Conservation (phyloP, 2,113 vertebrate genomes). For the Melospiza melodia region DNA sequence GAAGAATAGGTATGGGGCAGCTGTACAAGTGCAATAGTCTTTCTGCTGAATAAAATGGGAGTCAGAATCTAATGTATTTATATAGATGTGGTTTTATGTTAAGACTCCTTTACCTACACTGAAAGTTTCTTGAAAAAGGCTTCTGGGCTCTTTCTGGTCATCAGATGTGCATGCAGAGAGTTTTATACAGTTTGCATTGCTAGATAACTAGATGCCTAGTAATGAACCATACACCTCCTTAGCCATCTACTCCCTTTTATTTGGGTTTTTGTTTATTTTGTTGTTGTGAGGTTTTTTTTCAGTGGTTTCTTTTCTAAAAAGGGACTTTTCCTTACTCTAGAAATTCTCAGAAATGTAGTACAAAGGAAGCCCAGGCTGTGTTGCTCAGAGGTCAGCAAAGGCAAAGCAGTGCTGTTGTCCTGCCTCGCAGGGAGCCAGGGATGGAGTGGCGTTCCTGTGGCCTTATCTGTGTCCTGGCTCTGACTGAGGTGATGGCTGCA, state of each 20-base stretch:
- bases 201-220: neutral
- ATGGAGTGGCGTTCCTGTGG: neutral
- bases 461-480: neutral
- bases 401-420: neutral
- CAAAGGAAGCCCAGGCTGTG: neutral
- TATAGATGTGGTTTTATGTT: neutral
- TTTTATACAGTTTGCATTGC: neutral
- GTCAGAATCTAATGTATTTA: neutral
- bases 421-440: rapidly evolving
- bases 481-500: neutral
- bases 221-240: neutral
- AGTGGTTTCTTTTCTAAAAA: neutral
- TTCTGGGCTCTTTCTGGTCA: neutral
- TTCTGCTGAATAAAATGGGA: neutral
- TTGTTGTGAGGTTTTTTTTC: neutral
- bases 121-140: neutral
- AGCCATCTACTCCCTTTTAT: neutral
- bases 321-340: neutral
- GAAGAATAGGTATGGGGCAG: neutral
- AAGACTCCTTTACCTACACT: neutral
- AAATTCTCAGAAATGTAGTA: neutral
- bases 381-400: neutral
- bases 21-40: neutral
- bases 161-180: neutral
- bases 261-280: neutral